phyloP scores from a whole-genome alignment of 1,140 invertebrate genomes.

The Oryzaephilus surinamensis region DNA sequence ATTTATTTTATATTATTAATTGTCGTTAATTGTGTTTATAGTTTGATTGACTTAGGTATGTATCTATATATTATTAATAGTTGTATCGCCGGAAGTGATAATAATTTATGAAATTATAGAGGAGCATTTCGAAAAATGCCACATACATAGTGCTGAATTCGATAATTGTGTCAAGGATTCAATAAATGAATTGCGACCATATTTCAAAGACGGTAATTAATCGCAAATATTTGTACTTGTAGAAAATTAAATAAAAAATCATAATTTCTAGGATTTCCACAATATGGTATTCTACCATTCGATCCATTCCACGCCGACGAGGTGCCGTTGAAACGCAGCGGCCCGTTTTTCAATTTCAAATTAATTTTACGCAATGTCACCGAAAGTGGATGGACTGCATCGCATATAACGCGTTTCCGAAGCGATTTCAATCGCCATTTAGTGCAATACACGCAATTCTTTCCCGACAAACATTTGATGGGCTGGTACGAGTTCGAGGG shows the following conservation, averaged over 20 bases:
- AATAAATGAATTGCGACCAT: slow-evolving; percentile 58
- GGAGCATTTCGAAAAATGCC: slow-evolving; percentile 46
- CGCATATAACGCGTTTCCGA: slow-evolving; percentile 63
- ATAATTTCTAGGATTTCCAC: slow-evolving; percentile 48
- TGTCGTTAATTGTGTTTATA: too few species aligned
- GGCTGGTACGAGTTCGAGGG: slow-evolving; percentile 59
- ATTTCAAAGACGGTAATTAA: slow-evolving; percentile 56
- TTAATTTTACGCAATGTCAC: slow-evolving; percentile 60
- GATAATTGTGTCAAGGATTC: slow-evolving; percentile 61
- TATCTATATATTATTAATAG: too few species aligned
- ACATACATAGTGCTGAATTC: slow-evolving; percentile 46
- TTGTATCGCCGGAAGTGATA: too few species aligned
- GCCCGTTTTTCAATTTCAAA: slow-evolving; percentile 52
- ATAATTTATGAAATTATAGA: slow-evolving; percentile 19
- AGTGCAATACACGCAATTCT: slow-evolving; percentile 66
- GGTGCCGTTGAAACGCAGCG: slow-evolving; percentile 50
- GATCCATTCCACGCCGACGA: slow-evolving; percentile 64
- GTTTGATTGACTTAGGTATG: too few species aligned
- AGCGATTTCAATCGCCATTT: slow-evolving; percentile 50
- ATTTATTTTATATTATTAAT: too few species aligned
- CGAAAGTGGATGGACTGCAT: slow-evolving; percentile 64
- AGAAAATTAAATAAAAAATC: not conserved
- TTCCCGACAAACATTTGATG: slow-evolving; percentile 62
- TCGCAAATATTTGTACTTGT: not conserved
- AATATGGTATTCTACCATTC: slow-evolving; percentile 59